Conservation (phyloP, 2,888 invertebrate genomes). For the Scaptomyza parva region DNA sequence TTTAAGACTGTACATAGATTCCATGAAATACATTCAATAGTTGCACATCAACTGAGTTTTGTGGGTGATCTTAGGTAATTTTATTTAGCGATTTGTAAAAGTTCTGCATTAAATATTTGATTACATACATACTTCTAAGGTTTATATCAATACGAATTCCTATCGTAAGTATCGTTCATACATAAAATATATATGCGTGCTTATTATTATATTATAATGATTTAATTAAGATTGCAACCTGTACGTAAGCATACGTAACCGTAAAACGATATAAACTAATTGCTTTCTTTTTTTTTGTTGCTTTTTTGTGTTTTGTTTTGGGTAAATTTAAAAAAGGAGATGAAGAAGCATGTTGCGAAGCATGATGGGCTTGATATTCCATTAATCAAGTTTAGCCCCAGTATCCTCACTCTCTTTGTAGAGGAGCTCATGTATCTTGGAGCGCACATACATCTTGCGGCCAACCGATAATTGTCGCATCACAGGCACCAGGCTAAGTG, state of each 20-base stretch:
- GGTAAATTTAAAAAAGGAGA: conserved; percentile 15
- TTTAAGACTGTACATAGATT: neutral
- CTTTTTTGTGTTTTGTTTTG: conserved; percentile 5
- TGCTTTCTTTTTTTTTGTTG: neutral
- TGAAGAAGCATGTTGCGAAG: conserved; percentile 18
- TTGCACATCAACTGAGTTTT: neutral
- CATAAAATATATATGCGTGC: conserved; percentile 20
- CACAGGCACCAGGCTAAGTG: conserved; percentile 61
- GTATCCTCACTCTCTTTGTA: conserved; percentile 65
- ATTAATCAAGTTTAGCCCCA: conserved; percentile 42
- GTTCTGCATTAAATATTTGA: conserved; percentile 43
- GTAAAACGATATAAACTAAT: neutral
- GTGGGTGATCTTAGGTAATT: conserved; percentile 43
- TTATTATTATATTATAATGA: conserved; percentile 22
- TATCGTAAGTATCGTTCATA: conserved; percentile 18
- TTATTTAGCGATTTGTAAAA: conserved; percentile 48
- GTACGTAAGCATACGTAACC: conserved; percentile 29
- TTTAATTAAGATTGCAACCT: conserved; percentile 25
- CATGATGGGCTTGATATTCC: neutral
- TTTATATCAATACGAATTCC: conserved; percentile 26
- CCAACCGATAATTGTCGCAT: conserved; percentile 66
- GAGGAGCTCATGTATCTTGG: conserved; percentile 67
- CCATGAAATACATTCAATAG: neutral
- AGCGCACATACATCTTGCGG: conserved; percentile 66
- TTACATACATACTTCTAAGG: conserved; percentile 35